Base-by-base conservation (phyloP, 1,140 invertebrate species). In the Sweltsa coloradensis region DNA sequence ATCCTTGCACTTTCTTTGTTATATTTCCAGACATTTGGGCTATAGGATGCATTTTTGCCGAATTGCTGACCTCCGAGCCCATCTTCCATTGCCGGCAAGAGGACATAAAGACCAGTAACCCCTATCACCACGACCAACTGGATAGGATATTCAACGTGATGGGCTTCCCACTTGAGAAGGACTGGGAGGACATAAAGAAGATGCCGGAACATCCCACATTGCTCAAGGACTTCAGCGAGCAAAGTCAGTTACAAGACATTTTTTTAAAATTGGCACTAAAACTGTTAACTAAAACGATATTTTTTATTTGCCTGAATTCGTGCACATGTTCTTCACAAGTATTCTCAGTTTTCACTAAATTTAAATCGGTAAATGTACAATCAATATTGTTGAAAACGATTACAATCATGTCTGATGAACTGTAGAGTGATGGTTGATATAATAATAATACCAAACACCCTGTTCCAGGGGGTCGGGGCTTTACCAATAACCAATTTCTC, bases 81-180 rank as follows among this genome's bases (percentile, higher is more conserved):
- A 98, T 99, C 63, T 99, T 99, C 65, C 95, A 99, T 63, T 99
- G 97, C 72, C 79, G 94, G 34, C 96, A 99, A 73, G 97, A 99
- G 70, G 96, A 99, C 64, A 99, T 99, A 48, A 99, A 99, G 70
- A 98, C 96, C 6, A 96, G 90, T 60, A 99, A 97, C 77, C 97
- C 97, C 5, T 99, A 99, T 67, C 97, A 99, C 70, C 95, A 99
- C 62, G 97, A 99, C 70, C 97, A 99, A 64, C 69, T 99, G 41
- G 94, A 99, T 69, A 76, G 73, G 62, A 99, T 99, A 70, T 99
- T 99, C 66, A 96, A 94, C 72, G 95, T 99, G 0, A 99, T 99
- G 96, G 97, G 97, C 21, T 99, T 97, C 68, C 97, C 97, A 16
- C 75, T 82, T 61, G 95, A 98, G 60, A 96, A 97, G 69, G 96